A percentile compares a stretch with the other conserved stretches of the same genome.
These are phyloP conservation scores for Prorops nasuta DNA, from an alignment of 1,140 invertebrate genomes.

Conservation along the genomic window DNA sequence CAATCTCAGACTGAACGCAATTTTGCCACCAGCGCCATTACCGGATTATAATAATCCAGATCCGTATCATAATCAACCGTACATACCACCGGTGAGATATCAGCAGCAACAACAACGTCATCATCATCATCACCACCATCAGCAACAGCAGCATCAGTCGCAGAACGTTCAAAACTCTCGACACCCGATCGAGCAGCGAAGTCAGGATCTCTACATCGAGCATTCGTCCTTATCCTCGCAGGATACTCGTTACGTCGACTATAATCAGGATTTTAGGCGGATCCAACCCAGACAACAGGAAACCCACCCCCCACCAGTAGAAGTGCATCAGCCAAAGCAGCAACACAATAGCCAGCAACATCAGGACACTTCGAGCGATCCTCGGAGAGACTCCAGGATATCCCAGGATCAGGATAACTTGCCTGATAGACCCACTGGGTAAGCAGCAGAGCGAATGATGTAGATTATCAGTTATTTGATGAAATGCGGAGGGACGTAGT, in stretches of 20 bases:
- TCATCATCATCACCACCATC: conserved; percentile 12
- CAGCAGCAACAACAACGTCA: conserved; percentile 28
- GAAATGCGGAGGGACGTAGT: too few species aligned
- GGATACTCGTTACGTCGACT: conserved; percentile 27
- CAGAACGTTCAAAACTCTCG: conserved; percentile 17
- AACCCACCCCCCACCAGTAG: conserved; percentile 16
- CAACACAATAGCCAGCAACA: not conserved
- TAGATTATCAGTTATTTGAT: too few species aligned
- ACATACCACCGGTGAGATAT: conserved; percentile 29
- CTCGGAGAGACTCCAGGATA: not conserved
- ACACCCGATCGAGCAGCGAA: conserved; percentile 16
- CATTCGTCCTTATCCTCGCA: conserved; percentile 30
- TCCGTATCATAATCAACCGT: conserved; percentile 37
- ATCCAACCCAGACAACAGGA: conserved; percentile 26
- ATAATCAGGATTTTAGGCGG: conserved; percentile 32
- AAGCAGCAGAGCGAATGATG: too few species aligned
- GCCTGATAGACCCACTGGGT: conserved; percentile 39
- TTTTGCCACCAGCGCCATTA: conserved; percentile 30
- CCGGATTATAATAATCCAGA: conserved; percentile 31
- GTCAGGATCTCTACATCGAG: conserved; percentile 15
- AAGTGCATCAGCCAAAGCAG: too few species aligned
- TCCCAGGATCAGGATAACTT: conserved; percentile 29
- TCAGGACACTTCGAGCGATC: conserved; percentile 7
- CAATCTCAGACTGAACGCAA: conserved; percentile 40
- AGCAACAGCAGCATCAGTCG: conserved; percentile 1